phyloP scores from a whole-genome alignment of 1,140 invertebrate genomes.

The Himalopsyche phryganea region DNA sequence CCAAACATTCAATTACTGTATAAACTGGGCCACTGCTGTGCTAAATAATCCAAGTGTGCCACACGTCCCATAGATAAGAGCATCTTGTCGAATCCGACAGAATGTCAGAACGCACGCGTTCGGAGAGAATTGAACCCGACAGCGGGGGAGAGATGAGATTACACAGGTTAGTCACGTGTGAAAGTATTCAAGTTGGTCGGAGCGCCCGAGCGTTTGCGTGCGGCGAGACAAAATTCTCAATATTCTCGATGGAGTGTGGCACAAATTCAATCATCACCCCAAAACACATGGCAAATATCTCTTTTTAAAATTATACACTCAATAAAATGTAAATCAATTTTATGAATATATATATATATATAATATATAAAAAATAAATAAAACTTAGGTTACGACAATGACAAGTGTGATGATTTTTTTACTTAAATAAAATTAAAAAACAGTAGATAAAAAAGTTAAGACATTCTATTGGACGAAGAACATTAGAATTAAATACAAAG shows the following conservation, averaged over 20 bases:
- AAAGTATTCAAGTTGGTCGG: too few relatives aligned
- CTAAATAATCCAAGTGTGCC: constrained; percentile 34
- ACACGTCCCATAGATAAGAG: constrained; percentile 13
- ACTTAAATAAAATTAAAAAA: constrained; percentile 20
- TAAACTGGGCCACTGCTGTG: constrained; percentile 35
- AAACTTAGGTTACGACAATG: constrained; percentile 23
- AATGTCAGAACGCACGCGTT: too few relatives aligned
- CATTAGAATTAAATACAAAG: constrained; percentile 12
- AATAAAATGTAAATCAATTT: constrained; percentile 14
- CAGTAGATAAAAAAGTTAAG: constrained; percentile 19
- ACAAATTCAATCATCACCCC: constrained; percentile 30
- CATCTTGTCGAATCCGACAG: too few relatives aligned
- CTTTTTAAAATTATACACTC: constrained; percentile 19
- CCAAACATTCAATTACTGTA: constrained; percentile 36
- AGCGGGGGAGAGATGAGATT: too few relatives aligned
- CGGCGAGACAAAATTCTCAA: constrained; percentile 9
- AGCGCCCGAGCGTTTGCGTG: too few relatives aligned
- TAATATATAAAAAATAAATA: constrained; percentile 4
- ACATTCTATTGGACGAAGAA: constrained; percentile 25
- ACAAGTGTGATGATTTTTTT: constrained; percentile 24
- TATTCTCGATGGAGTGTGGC: constrained; percentile 16
- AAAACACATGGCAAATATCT: constrained; percentile 31
- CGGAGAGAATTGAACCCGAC: too few relatives aligned
- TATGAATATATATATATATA: constrained; percentile 9
- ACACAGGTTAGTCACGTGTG: too few relatives aligned